Conservation (phyloP, 2,888 invertebrate genomes). For the Drosophila merina region DNA sequence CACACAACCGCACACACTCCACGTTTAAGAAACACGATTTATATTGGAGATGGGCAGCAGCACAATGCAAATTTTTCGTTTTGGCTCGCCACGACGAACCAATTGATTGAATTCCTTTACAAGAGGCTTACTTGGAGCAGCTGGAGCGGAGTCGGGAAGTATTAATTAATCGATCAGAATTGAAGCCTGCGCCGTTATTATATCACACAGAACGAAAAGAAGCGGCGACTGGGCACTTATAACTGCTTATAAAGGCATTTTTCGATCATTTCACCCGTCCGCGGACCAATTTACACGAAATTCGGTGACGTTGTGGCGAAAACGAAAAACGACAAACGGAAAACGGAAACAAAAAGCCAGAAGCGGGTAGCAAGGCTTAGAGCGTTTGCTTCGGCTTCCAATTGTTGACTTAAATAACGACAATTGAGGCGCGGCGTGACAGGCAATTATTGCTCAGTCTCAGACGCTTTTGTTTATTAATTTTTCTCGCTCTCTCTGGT, state of each 20-base stretch:
- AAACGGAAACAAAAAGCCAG: conserved; percentile 2
- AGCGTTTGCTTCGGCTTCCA: conserved; percentile 21
- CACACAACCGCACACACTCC: conserved; percentile 2
- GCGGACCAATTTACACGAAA: conserved; percentile 50
- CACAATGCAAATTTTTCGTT: conserved; percentile 31
- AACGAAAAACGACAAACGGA: neutral
- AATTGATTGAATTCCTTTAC: conserved; percentile 10
- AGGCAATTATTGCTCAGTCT: conserved; percentile 43
- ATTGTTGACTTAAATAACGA: conserved; percentile 41
- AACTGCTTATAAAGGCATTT: conserved; percentile 33
- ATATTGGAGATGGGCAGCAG: conserved; percentile 17
- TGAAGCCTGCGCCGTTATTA: conserved; percentile 30
- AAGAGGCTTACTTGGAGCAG: conserved; percentile 30
- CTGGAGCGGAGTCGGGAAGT: conserved; percentile 5
- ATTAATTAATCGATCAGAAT: conserved; percentile 4
- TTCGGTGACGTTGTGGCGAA: conserved; percentile 62
- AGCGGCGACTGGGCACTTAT: conserved; percentile 9
- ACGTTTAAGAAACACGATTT: conserved; percentile 12
- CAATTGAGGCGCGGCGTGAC: conserved; percentile 40
- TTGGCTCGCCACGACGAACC: conserved; percentile 19
- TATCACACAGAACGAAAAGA: conserved; percentile 30
- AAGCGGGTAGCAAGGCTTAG: neutral
- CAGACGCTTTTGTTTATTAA: conserved; percentile 52
- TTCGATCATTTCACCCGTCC: conserved; percentile 28
- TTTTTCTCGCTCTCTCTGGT: conserved; percentile 33